These are phyloP conservation scores for Panthera uncia DNA, from an alignment of 2,113 vertebrate species.

Conservation along the genomic window DNA sequence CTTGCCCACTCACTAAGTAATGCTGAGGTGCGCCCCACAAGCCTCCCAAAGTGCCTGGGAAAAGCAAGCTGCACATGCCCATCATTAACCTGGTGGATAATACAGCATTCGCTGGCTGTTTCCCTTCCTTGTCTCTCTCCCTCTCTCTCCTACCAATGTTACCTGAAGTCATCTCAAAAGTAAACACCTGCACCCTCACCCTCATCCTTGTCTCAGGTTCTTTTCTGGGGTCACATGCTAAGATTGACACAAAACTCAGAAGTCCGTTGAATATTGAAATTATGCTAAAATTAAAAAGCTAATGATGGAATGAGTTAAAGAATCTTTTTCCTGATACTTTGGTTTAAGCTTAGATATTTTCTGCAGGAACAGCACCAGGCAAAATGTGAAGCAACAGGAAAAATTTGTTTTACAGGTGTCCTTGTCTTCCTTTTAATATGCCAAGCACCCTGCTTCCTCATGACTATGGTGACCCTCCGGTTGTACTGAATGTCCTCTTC, in stretches of 20 bases:
- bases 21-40: neutral
- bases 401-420: neutral
- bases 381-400: neutral
- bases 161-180: neutral
- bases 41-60: neutral
- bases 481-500: neutral
- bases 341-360: neutral
- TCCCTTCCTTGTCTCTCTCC: neutral
- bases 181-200: neutral
- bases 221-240: neutral
- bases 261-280: neutral
- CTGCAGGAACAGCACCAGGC: neutral
- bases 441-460: neutral
- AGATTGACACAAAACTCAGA: neutral
- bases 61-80: fast-evolving
- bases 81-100: neutral
- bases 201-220: neutral
- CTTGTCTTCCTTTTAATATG: neutral
- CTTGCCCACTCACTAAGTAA: neutral
- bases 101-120: neutral
- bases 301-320: neutral
- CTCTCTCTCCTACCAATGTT: neutral
- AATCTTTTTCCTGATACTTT: neutral
- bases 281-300: neutral
- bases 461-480: neutral